Conservation (phyloP, 2,888 invertebrate genomes). For the Netelia inedita region DNA sequence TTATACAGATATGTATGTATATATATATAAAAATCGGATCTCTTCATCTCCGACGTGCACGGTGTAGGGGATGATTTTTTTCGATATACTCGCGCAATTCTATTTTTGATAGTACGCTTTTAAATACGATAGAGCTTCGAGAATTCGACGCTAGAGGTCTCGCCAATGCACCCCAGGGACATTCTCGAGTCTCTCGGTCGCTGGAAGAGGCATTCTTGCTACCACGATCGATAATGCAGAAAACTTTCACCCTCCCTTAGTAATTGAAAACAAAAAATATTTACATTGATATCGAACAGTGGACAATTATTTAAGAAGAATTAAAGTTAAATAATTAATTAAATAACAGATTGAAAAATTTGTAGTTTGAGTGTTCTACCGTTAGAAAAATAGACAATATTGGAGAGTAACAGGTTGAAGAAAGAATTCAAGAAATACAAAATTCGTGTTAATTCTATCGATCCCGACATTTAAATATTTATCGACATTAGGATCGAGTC, state of each 20-base stretch:
- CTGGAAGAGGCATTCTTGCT: not conserved
- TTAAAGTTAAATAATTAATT: too few species aligned
- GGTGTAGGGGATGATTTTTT: slow-evolving; percentile 18
- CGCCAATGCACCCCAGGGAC: not conserved
- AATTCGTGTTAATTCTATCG: not conserved
- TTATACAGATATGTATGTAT: not conserved
- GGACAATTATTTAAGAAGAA: too few species aligned
- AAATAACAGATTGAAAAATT: too few species aligned
- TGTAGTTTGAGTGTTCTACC: too few species aligned
- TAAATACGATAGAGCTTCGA: not conserved
- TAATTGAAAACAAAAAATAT: not conserved
- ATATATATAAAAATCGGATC: not conserved
- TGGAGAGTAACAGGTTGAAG: not conserved
- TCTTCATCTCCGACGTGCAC: not conserved
- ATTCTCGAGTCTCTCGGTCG: not conserved
- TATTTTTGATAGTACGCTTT: not conserved
- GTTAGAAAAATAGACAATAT: not conserved
- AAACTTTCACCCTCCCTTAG: not conserved
- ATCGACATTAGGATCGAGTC: not conserved
- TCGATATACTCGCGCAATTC: slow-evolving; percentile 10
- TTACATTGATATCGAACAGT: too few species aligned
- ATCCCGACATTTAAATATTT: slow-evolving; percentile 2
- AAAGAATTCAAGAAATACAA: not conserved
- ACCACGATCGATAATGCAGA: not conserved
- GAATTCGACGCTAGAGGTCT: slow-evolving; percentile 28